phyloP scores from a whole-genome alignment of 30 jellyfish, hydroid and myxozoan species.

The Hydractinia symbiolongicarpus region DNA sequence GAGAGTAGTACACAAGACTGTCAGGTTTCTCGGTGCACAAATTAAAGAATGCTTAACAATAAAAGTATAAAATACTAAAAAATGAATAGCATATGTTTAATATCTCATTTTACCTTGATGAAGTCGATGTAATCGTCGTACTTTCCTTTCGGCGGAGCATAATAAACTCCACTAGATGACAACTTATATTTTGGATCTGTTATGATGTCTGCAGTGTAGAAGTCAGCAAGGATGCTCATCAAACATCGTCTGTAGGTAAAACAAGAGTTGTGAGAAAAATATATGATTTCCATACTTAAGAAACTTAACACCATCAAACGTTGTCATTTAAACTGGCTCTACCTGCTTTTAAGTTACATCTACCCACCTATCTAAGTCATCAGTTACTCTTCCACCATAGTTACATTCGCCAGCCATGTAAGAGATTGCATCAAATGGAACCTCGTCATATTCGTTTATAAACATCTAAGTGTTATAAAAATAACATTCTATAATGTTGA shows the following conservation, averaged over 20 bases:
- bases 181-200: conserved; percentile 81
- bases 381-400: conserved; percentile 97
- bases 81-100: not conserved
- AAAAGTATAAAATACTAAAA: not conserved
- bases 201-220: conserved; percentile 68
- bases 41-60: not conserved
- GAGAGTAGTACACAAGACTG: not conserved
- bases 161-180: conserved; percentile 89
- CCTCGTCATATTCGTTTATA: conserved; percentile 80
- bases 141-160: conserved; percentile 66
- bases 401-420: conserved; percentile 95
- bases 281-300: not conserved
- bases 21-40: not conserved
- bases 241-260: conserved; percentile 67
- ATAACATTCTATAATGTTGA: not conserved
- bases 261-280: not conserved
- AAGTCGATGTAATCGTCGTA: conserved; percentile 86
- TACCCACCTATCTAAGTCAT: conserved; percentile 81
- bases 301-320: too few relatives aligned
- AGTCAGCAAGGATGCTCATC: conserved; percentile 88
- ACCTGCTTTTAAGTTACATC: not conserved
- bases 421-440: conserved; percentile 89
- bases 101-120: conserved; percentile 51
- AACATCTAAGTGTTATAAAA: conserved; percentile 54
- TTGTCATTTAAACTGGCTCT: too few relatives aligned